These are phyloP conservation scores for Andrena praecox DNA, from an alignment of 2,888 invertebrate species.

Conservation along the genomic window DNA sequence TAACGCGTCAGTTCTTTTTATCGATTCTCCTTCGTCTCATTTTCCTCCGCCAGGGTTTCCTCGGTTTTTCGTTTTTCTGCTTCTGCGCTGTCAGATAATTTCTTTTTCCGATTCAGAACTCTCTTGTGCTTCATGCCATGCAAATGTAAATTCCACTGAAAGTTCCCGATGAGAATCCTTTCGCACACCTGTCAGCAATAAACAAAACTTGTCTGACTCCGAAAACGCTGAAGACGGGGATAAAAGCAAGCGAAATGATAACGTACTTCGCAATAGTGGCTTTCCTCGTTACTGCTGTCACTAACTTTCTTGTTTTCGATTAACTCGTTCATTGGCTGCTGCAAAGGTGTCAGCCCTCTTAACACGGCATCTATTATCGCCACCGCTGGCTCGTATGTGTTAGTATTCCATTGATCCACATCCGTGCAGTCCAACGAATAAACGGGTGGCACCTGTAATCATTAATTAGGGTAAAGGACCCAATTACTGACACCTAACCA, in stretches of 20 bases:
- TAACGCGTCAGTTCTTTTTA: background rate
- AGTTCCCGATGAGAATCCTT: slow-evolving; percentile 90
- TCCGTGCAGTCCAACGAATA: slow-evolving; percentile 93
- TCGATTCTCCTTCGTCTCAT: background rate
- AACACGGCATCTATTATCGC: slow-evolving; percentile 88
- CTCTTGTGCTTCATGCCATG: slow-evolving; percentile 89
- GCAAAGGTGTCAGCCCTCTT: slow-evolving; percentile 85
- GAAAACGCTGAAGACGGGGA: background rate
- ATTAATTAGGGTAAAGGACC: too few species aligned
- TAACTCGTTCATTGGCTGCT: slow-evolving; percentile 76
- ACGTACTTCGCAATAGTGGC: slow-evolving; percentile 78
- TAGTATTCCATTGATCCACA: slow-evolving; percentile 90
- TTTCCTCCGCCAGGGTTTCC: background rate
- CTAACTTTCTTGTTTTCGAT: slow-evolving; percentile 66
- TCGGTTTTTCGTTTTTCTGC: background rate
- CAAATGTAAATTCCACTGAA: slow-evolving; percentile 90
- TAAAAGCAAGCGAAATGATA: background rate
- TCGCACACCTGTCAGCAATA: slow-evolving; percentile 86
- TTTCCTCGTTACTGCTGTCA: slow-evolving; percentile 77
- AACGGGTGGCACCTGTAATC: slow-evolving; percentile 90
- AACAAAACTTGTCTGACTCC: background rate
- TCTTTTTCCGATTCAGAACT: slow-evolving; percentile 75
- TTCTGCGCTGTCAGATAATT: background rate
- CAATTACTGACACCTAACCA: too few species aligned
- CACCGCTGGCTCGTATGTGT: slow-evolving; percentile 90